Conservation (phyloP, 2,797 vertebrate species). For the Cyclura pinguis region DNA sequence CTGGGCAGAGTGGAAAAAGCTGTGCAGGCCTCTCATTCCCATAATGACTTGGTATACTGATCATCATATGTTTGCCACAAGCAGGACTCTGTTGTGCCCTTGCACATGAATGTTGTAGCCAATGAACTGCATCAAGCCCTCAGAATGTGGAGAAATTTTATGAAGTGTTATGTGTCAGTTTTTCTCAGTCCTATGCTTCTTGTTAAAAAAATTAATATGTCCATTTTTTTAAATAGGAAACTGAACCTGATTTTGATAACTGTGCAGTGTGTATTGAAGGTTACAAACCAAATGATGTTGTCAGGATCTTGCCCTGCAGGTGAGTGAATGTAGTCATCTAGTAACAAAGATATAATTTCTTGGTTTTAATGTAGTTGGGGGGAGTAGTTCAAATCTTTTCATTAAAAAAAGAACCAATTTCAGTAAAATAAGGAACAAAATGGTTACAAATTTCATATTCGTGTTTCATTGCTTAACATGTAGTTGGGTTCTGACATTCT, state of each 20-base stretch:
- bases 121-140: background rate
- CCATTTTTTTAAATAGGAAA: conserved; percentile 85
- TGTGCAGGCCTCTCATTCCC: background rate
- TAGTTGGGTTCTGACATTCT: background rate
- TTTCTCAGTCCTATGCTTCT: background rate
- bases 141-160: background rate
- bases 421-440: too few species aligned
- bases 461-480: too few species aligned
- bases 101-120: background rate
- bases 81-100: background rate
- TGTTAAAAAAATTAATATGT: background rate
- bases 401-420: too few species aligned
- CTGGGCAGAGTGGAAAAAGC: background rate
- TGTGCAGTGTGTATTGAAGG: conserved; percentile 99
- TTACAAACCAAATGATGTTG: conserved; percentile 95
- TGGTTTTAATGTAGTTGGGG: background rate
- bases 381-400: too few species aligned
- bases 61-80: background rate
- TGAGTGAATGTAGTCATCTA: conserved; percentile 73
- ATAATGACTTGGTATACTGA: background rate
- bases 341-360: background rate
- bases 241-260: conserved; percentile 97
- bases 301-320: conserved; percentile 96
- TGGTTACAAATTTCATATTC: too few species aligned
- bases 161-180: background rate